A percentile compares a stretch with the other conserved stretches of the same genome.
Evolutionary conservation across 2,797 vertebrate genomes (phyloP).

Genomic region (Atherinosoma microstoma): DNA sequence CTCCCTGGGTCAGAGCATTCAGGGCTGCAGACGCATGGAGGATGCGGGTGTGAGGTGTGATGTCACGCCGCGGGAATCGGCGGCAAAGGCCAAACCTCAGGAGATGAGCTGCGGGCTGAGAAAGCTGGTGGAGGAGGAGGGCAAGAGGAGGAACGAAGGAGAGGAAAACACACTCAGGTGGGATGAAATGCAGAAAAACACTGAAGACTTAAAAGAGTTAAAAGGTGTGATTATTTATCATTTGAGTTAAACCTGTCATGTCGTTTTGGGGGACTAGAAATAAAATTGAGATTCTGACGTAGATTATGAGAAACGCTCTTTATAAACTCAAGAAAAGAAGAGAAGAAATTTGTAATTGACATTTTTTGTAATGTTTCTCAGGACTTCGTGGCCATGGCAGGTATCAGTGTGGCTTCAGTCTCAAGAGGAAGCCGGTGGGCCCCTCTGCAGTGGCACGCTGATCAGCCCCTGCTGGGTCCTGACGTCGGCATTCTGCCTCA

Average conservation of each 20-base stretch:
- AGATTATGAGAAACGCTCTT: neutral
- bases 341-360: neutral
- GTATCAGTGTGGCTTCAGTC: slow-evolving; percentile 89
- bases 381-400: slow-evolving; percentile 92
- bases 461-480: slow-evolving; percentile 92
- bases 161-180: slow-evolving; percentile 83
- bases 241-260: neutral
- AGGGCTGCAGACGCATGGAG: slow-evolving; percentile 85
- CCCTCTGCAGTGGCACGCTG: slow-evolving; percentile 90
- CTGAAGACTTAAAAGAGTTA: neutral
- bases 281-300: neutral
- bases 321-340: neutral
- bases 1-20: slow-evolving; percentile 77
- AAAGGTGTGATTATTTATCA: neutral
- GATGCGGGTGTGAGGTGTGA: slow-evolving; percentile 89
- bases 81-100: slow-evolving; percentile 50
- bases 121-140: slow-evolving; percentile 76
- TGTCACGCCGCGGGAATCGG: slow-evolving; percentile 69
- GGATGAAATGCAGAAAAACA: neutral
- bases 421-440: slow-evolving; percentile 78
- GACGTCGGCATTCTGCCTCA: slow-evolving; percentile 92
- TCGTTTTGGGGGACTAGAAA: neutral
- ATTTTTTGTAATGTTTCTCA: slow-evolving; percentile 39
- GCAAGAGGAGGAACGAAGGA: slow-evolving; percentile 83
- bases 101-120: slow-evolving; percentile 80